These are phyloP conservation scores for Branchinecta sandiegonensis DNA, from an alignment of 2,888 invertebrate species.

Conservation along the genomic window DNA sequence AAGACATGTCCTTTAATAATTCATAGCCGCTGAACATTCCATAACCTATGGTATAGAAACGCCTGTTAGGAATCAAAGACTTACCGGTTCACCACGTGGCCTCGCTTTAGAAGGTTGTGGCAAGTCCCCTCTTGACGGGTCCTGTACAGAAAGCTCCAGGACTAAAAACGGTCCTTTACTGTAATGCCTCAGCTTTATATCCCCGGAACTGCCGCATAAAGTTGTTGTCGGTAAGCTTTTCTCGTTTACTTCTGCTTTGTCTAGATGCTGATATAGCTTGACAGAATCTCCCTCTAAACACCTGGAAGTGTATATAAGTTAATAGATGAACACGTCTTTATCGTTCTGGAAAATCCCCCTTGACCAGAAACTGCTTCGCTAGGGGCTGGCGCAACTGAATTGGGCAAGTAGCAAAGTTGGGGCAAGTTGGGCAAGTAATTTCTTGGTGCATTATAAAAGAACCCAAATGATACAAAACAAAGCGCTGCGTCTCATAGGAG, in stretches of 20 bases:
- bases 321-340: too few relatives aligned
- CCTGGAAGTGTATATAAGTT: slow-evolving; percentile 41
- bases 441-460: too few relatives aligned
- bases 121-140: neutral
- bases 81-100: neutral
- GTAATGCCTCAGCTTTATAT: neutral
- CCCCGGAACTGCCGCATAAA: slow-evolving; percentile 48
- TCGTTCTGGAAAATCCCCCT: too few relatives aligned
- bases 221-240: slow-evolving; percentile 57
- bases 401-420: too few relatives aligned
- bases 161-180: neutral
- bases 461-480: too few relatives aligned
- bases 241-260: slow-evolving; percentile 52
- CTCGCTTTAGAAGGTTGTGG: neutral
- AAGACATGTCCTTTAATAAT: too few relatives aligned
- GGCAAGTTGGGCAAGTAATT: too few relatives aligned
- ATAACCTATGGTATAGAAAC: too few relatives aligned
- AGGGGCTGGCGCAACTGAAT: too few relatives aligned
- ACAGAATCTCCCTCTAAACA: slow-evolving; percentile 59
- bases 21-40: too few relatives aligned
- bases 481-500: too few relatives aligned
- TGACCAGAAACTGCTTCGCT: too few relatives aligned
- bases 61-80: neutral
- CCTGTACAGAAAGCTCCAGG: neutral
- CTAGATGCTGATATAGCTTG: slow-evolving; percentile 60